Percentiles rank a stretch among this genome's conserved stretches.
Evolutionary conservation across 2,113 vertebrate species (phyloP).

Genomic region (Tympanuchus pallidicinctus): DNA sequence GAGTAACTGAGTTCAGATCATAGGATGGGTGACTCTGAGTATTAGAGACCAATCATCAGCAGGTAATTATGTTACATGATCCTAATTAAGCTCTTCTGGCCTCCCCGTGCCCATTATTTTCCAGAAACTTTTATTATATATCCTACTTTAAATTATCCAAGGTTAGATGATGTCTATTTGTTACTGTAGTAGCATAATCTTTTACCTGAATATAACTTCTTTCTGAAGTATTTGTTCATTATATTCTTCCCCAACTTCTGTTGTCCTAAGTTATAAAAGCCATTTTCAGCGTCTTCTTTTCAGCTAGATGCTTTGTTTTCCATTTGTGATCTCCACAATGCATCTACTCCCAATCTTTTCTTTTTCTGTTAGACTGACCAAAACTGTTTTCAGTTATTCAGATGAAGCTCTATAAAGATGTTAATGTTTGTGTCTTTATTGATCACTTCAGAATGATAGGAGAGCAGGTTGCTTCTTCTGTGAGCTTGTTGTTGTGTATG

Average conservation of each 20-base stretch:
- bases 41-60: neutral
- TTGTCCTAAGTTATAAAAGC: neutral
- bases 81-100: neutral
- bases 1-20: slow-evolving; percentile 23
- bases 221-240: neutral
- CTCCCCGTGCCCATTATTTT: neutral
- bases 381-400: neutral
- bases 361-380: neutral
- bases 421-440: neutral
- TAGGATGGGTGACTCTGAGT: neutral
- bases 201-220: neutral
- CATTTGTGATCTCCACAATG: neutral
- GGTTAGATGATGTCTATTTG: neutral
- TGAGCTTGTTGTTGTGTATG: too few species aligned
- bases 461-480: neutral
- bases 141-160: neutral
- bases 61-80: neutral
- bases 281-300: neutral
- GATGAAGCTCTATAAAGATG: neutral
- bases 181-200: neutral
- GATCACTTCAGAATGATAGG: slow-evolving; percentile 6
- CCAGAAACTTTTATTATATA: neutral
- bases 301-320: neutral
- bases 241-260: neutral
- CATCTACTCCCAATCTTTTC: fast-evolving